Conservation (phyloP, 2,888 invertebrate species). For the Sinhomidia bicolor region DNA sequence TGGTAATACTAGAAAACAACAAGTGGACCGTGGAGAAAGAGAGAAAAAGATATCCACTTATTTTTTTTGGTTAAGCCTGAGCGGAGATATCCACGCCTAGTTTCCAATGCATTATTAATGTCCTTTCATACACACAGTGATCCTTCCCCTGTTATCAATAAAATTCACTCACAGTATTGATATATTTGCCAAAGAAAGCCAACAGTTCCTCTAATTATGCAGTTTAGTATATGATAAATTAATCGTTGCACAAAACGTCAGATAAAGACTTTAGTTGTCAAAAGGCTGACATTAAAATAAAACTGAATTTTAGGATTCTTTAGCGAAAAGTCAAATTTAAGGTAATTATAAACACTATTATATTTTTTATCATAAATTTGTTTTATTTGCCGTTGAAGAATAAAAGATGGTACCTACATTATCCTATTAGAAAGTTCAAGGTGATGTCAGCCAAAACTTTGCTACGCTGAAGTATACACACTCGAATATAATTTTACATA, state of each 20-base stretch:
- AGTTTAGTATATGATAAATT: neutral
- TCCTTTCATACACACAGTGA: neutral
- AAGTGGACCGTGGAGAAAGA: constrained; percentile 43
- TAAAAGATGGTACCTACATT: neutral
- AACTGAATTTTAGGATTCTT: too few species aligned
- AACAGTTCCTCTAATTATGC: neutral
- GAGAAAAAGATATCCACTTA: constrained; percentile 29
- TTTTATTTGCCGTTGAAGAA: neutral
- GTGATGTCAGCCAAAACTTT: constrained; percentile 39
- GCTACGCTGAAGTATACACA: neutral
- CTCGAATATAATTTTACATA: too few species aligned
- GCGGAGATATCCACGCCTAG: constrained; percentile 65
- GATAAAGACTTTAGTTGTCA: too few species aligned
- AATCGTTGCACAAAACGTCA: too few species aligned
- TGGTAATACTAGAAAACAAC: constrained; percentile 30
- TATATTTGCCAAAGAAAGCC: neutral
- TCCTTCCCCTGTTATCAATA: constrained; percentile 6
- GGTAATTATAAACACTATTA: too few species aligned
- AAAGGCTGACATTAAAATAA: too few species aligned
- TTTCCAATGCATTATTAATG: constrained; percentile 31
- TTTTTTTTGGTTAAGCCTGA: constrained; percentile 33
- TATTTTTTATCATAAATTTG: too few species aligned
- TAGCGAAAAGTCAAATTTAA: too few species aligned
- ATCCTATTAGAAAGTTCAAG: constrained; percentile 49
- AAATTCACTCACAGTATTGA: neutral